Percentiles rank a stretch among this genome's conserved stretches.
phyloP scores from a whole-genome alignment of 2,888 invertebrate species.

The Sthenelais limicola region DNA sequence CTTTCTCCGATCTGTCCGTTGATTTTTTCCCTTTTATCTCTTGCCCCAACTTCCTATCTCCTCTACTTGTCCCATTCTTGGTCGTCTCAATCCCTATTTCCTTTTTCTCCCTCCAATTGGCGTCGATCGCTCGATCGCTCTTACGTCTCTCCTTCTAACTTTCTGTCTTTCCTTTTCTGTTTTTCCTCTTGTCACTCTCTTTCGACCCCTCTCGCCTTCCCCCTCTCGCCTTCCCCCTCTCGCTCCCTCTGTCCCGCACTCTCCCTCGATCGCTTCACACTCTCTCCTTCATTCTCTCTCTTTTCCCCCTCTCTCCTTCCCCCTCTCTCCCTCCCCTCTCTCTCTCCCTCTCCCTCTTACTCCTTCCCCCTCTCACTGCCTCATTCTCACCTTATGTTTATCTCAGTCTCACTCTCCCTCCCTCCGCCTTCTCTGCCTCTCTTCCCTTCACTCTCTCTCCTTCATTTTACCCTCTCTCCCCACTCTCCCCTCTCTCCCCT shows the following conservation, averaged over 20 bases:
- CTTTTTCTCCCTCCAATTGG: too few relatives aligned
- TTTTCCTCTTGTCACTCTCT: background rate
- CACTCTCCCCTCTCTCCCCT: background rate
- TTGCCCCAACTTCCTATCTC: too few relatives aligned
- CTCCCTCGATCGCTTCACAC: background rate
- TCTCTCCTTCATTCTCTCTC: background rate
- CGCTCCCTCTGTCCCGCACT: background rate
- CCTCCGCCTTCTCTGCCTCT: background rate
- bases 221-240: background rate
- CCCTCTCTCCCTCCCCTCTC: background rate
- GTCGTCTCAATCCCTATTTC: too few relatives aligned
- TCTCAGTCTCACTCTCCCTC: background rate
- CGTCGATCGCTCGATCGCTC: background rate
- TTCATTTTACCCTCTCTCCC: background rate
- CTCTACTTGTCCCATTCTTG: too few relatives aligned
- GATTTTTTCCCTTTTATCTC: too few relatives aligned
- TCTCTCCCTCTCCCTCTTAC: too few relatives aligned
- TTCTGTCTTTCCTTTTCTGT: background rate
- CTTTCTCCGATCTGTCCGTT: too few relatives aligned
- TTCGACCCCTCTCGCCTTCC: slow-evolving; percentile 1
- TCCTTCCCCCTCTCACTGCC: too few relatives aligned
- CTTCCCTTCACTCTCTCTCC: background rate
- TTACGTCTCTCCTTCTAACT: background rate
- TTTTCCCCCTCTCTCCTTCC: background rate
- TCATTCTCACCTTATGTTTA: background rate